phyloP scores from a whole-genome alignment of 1,140 invertebrate genomes.

The Nylanderia fulva region DNA sequence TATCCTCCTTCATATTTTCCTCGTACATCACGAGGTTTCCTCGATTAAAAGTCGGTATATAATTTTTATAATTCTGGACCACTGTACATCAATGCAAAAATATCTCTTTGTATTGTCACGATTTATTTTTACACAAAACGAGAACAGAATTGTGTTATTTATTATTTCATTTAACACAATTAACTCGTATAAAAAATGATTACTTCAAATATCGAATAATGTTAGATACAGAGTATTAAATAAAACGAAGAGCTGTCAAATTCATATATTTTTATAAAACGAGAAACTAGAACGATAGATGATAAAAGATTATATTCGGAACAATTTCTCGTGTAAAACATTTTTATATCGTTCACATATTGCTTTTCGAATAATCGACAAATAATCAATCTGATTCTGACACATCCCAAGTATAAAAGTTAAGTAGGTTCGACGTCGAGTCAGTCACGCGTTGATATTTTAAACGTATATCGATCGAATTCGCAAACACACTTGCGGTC shows the following conservation, averaged over 20 bases:
- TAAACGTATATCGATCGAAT: conserved; percentile 54
- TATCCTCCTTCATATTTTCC: conserved; percentile 14
- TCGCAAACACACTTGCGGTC: conserved; percentile 19
- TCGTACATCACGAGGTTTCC: neutral
- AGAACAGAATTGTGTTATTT: neutral
- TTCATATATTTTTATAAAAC: conserved; percentile 9
- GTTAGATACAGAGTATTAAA: neutral
- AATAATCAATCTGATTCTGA: neutral
- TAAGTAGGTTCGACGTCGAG: neutral
- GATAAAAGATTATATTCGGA: neutral
- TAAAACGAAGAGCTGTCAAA: neutral
- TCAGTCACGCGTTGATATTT: conserved; percentile 45
- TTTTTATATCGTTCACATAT: neutral
- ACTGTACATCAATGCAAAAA: neutral
- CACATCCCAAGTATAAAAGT: neutral
- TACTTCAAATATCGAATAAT: neutral
- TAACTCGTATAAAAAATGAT: conserved; percentile 10
- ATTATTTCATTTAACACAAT: neutral
- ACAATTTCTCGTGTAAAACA: neutral
- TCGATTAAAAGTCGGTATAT: conserved; percentile 12
- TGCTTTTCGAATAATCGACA: neutral
- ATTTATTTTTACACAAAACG: neutral
- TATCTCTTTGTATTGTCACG: neutral
- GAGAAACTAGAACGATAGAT: neutral
- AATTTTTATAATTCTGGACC: neutral